Base-by-base conservation (phyloP, 2,888 invertebrate genomes). In the Limnephilus lunatus region DNA sequence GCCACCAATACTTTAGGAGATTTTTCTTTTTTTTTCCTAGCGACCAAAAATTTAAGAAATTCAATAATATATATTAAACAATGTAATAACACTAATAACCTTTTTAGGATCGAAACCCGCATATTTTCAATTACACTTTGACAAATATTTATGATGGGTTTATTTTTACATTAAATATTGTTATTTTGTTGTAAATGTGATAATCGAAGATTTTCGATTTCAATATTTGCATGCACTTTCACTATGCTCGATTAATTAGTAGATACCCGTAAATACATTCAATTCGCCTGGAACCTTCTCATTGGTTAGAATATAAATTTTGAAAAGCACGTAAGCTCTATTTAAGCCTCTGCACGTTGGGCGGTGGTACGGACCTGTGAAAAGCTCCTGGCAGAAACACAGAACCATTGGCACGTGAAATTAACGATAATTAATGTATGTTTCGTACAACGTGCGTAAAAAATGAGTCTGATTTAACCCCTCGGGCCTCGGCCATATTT, bases 271-370 rank as follows among this genome's bases (percentile, higher is more conserved):
- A n/a, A 68, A 87, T 87, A 87, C 4, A 68, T 87, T 87, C 87
- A 68, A 31, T 87, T 11, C 44, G 4, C 39, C 30, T 31, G 25
- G 19, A 68, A 35, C 19, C 31, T 53, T 87, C 87, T 53, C 87
- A 87, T 87, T 53, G 87, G 87, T 53, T 32, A 53, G 68, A 32
- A 87, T 53, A 53, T 87, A 53, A 48, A 53, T 68, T 87, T 53
- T 48, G 68, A 48, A 87, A 87, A 87, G 87, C 48, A 53, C 9
- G 30, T 87, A 87, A 87, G 53, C 87, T 32, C 31, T 53, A 68
- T 87, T 53, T 87, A 87, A 87, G 87, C 87, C 30, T 39, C 14
- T 44, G n/a, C 53, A 53, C 48, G 53, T 19, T 87, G 68, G 87
- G 87, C 25, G 87, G 32, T 31, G 30, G 87, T 30, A 44, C 68